A percentile compares a stretch with the other conserved stretches of the same genome.
Conservation (phyloP, 2,888 invertebrate species). For the Mythimna pallens region DNA sequence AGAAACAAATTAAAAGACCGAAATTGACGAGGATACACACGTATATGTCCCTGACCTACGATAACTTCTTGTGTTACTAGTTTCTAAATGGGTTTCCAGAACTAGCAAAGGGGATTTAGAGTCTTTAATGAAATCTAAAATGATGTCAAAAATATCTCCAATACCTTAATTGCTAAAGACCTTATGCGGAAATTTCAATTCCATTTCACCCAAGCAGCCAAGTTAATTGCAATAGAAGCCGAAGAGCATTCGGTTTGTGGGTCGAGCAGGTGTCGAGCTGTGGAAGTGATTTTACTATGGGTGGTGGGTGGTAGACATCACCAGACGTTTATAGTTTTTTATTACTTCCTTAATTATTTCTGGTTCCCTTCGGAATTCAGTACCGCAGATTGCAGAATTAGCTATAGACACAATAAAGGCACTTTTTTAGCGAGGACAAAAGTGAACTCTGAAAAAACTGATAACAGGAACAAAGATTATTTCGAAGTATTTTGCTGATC, state of each 20-base stretch:
- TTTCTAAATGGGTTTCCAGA: slow-evolving; percentile 7
- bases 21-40: neutral
- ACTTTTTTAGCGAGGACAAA: too few species aligned
- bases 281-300: neutral
- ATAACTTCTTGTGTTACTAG: neutral
- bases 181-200: slow-evolving; percentile 68
- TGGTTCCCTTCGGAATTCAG: too few species aligned
- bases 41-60: slow-evolving; percentile 2
- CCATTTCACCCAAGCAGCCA: slow-evolving; percentile 59
- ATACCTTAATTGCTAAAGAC: slow-evolving; percentile 22
- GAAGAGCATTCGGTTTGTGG: slow-evolving; percentile 55
- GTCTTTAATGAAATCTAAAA: neutral
- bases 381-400: too few species aligned
- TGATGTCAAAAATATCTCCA: slow-evolving; percentile 13
- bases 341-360: neutral
- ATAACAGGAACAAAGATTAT: neutral
- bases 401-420: too few species aligned
- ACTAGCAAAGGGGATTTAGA: slow-evolving; percentile 4
- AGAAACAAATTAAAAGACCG: neutral
- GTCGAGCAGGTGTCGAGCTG: slow-evolving; percentile 13
- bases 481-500: neutral
- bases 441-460: too few species aligned
- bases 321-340: neutral
- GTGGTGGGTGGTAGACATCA: neutral
- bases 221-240: slow-evolving; percentile 69